Evolutionary conservation across 1,140 invertebrate species (phyloP).

Genomic region (Sminthurides bifidus): DNA sequence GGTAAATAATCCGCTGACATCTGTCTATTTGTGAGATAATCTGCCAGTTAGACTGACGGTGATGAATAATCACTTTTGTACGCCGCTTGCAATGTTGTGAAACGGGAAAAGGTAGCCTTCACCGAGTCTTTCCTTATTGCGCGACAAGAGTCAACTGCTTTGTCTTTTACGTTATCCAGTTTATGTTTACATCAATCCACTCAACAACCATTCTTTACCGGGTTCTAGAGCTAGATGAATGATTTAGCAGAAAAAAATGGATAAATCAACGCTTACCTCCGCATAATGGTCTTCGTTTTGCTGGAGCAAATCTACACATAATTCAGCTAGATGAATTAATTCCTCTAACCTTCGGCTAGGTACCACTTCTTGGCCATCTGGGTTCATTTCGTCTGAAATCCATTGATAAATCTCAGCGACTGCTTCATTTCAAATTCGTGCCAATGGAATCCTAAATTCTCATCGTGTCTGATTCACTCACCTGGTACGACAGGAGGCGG

Average conservation of each 20-base stretch:
- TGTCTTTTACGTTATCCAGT: too few species aligned
- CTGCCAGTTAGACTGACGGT: too few species aligned
- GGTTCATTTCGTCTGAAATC: constrained; percentile 51
- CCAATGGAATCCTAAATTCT: not conserved
- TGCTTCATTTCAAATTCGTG: not conserved
- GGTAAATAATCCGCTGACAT: too few species aligned
- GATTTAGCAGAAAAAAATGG: not conserved
- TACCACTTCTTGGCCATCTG: constrained; percentile 57
- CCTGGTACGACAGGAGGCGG: not conserved
- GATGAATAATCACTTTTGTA: too few species aligned
- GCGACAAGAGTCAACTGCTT: too few species aligned
- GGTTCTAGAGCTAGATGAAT: not conserved
- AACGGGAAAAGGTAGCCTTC: too few species aligned
- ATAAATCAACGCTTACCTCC: constrained; percentile 61
- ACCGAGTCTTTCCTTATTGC: too few species aligned
- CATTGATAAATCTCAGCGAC: not conserved
- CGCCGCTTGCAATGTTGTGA: too few species aligned
- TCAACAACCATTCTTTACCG: constrained; percentile 1
- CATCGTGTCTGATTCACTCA: not conserved
- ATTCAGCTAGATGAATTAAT: constrained; percentile 88
- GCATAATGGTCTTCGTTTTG: constrained; percentile 99
- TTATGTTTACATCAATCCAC: too few species aligned
- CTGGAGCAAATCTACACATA: constrained; percentile 95
- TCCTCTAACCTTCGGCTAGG: constrained; percentile 88
- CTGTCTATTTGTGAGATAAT: too few species aligned